These are phyloP conservation scores for Harlomillsia oculata DNA, from an alignment of 1,140 invertebrate species.

Conservation along the genomic window DNA sequence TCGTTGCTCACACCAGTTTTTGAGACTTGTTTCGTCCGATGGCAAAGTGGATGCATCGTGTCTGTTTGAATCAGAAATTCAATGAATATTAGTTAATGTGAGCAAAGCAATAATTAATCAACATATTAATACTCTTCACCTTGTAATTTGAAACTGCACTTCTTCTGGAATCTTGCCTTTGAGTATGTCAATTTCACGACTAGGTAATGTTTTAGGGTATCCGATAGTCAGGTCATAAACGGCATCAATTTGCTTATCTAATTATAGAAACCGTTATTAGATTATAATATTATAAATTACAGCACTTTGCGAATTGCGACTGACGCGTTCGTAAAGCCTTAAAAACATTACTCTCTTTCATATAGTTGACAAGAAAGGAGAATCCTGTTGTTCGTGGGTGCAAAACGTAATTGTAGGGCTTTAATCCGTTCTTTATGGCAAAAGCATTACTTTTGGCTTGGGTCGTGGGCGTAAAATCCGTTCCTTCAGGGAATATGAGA, in stretches of 20 bases:
- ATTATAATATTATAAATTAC: background rate
- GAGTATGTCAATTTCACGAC: conserved; percentile 53
- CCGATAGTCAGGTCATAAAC: conserved; percentile 71
- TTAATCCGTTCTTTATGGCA: conserved; percentile 57
- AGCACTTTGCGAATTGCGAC: no score
- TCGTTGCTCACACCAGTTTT: conserved; percentile 56
- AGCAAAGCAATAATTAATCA: background rate
- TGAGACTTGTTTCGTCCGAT: conserved; percentile 47
- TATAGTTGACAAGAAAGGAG: conserved; percentile 55
- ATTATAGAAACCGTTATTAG: conserved; percentile 30
- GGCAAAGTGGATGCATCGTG: conserved; percentile 51
- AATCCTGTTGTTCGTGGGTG: conserved; percentile 82
- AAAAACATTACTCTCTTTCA: conserved; percentile 53
- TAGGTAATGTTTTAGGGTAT: conserved; percentile 58
- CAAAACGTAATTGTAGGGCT: conserved; percentile 59
- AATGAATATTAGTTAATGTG: background rate
- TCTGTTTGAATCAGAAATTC: conserved; percentile 39
- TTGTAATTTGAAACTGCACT: conserved; percentile 63
- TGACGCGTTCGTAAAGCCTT: no score
- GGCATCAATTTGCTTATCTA: conserved; percentile 52
- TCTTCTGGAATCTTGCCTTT: conserved; percentile 57
- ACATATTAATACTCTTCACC: conserved; percentile 42
- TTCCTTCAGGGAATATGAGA: conserved; percentile 80
- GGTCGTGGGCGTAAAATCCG: conserved; percentile 65
- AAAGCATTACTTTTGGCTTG: conserved; percentile 61